Conservation (phyloP, 1,140 invertebrate species). For the Tenebrio molitor region DNA sequence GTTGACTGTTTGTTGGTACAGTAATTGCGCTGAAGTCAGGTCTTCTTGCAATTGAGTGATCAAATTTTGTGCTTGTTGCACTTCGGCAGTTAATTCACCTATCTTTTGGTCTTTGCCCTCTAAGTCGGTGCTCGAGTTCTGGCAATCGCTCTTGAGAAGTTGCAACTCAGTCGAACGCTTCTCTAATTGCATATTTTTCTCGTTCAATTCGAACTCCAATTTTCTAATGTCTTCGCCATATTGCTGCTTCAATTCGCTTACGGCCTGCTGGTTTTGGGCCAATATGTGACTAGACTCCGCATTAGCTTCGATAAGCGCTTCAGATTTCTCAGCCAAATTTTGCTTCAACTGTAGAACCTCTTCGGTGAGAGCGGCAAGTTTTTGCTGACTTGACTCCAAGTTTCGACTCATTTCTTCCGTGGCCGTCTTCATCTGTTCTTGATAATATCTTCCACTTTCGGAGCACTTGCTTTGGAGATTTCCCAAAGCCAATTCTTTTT, state of each 20-base stretch:
- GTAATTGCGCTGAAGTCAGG: constrained; percentile 25
- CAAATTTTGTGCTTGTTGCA: constrained; percentile 18
- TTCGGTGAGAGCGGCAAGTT: constrained; percentile 62
- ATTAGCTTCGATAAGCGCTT: constrained; percentile 62
- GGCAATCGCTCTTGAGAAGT: constrained; percentile 64
- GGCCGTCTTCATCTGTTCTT: constrained; percentile 66
- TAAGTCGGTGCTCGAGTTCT: constrained; percentile 23
- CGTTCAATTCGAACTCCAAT: constrained; percentile 59
- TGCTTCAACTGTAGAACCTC: constrained; percentile 66
- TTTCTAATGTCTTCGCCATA: constrained; percentile 29
- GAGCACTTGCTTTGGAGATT: neutral
- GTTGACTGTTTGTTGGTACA: constrained; percentile 6
- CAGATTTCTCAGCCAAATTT: constrained; percentile 64
- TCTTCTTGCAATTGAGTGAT: constrained; percentile 44
- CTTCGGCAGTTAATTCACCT: constrained; percentile 22
- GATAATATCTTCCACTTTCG: constrained; percentile 5
- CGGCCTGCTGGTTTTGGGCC: constrained; percentile 65
- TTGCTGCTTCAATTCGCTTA: constrained; percentile 63
- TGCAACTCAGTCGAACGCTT: constrained; percentile 65
- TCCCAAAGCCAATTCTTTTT: constrained; percentile 32
- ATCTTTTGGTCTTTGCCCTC: constrained; percentile 42
- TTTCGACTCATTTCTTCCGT: constrained; percentile 65
- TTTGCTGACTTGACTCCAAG: constrained; percentile 64
- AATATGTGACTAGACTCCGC: constrained; percentile 65
- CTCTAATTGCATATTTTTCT: constrained; percentile 65